Evolutionary conservation across 1,140 invertebrate genomes (phyloP), one percentile per base, ranked within the genome.

Genomic region (Ptiloglossa arizonensis): DNA sequence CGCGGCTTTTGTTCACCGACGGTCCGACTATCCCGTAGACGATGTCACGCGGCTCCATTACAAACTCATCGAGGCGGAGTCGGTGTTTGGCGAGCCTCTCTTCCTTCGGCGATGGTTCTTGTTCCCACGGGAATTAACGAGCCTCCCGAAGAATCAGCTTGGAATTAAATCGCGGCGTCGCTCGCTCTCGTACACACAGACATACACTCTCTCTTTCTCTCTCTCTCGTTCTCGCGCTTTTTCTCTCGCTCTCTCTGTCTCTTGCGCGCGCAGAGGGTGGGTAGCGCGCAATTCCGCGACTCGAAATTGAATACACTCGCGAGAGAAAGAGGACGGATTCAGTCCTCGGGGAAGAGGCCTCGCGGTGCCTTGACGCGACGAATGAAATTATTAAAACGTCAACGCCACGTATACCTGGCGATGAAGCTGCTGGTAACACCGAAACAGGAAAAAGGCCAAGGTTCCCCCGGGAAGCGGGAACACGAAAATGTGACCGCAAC

Each of bases 341-440:
- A 54, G 72, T 67, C 46, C 29, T 6, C 56, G 63, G 48, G 67
- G 72, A 81, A 70, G 79, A 77, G 68, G 57, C 35, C 68, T 81
- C 63, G 73, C 41, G 27, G 60, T 48, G 79, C 38, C 62, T 79
- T 68, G 84, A 72, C 72, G 80, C 67, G 68, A 38, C 80, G 77
- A 85, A 85, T 85, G 84, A 85, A 86, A 85, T 86, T 86, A 86
- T 86, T 85, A 85, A 86, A 86, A 85, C 80, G 84, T 86, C 84
- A 86, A 82, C 84, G 80, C 80, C 84, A 86, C 69, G 83, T 84
- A 85, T 54, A 62, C 68, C 62, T 27, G 81, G 59, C 64, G 79
- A 74, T 71, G 79, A 78, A 81, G 82, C 63, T 57, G 67, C 44
- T 73, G 64, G 46, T 32, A 22, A 27, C 74, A 44, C 41, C 29